Evolutionary conservation across 2,888 invertebrate genomes (phyloP), one percentile per base, ranked within the genome.

Genomic region (Alloplasta piceator): DNA sequence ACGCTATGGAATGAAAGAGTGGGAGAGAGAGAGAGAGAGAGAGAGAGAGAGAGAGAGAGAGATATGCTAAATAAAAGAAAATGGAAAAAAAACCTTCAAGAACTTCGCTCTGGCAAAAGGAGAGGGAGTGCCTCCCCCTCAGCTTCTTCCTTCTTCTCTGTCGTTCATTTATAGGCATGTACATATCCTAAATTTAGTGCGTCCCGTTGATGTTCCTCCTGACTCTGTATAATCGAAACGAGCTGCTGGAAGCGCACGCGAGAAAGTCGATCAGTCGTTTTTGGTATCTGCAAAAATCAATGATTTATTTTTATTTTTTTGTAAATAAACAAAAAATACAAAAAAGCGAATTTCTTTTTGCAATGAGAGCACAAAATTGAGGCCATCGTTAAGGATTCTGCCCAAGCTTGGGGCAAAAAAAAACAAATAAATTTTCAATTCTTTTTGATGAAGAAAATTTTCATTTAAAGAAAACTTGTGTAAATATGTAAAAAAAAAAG

Each of bases 161-260:
- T 89, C 89, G 89, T 89, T 90, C 90, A 90, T 91, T 91, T 90
- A 26, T 26, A 89, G 89, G 85, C 89, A 89, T 89, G 78, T 78
- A 82, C 78, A 89, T 89, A 89, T 89, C 89, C 89, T 88, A 90
- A 90, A 91, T 90, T 90, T 90, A 89, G 90, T 89, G 87, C 83
- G 84, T 75, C 81, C 78, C 85, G 85, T 82, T 84, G 63, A 85
- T 82, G 77, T 82, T 52, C 43, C 77, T 66, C 66, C 73, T 60
- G 39, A 46, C 39, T 43, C 64, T 38, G 68, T 66, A 77, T 74
- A 77, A 77, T 81, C 77, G 77, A 77, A 76, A 73, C 77, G 58
- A 63, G 67, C 74, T 66, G 66, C 67, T 50, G 56, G 58, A 55
- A 43, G 10, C 72, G 66, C 72, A 67, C 72, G 67, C 38, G 41